A percentile compares a stretch with the other conserved stretches of the same genome.
These are phyloP conservation scores for Plutella xylostella DNA, from an alignment of 2,888 invertebrate species.

Conservation along the genomic window DNA sequence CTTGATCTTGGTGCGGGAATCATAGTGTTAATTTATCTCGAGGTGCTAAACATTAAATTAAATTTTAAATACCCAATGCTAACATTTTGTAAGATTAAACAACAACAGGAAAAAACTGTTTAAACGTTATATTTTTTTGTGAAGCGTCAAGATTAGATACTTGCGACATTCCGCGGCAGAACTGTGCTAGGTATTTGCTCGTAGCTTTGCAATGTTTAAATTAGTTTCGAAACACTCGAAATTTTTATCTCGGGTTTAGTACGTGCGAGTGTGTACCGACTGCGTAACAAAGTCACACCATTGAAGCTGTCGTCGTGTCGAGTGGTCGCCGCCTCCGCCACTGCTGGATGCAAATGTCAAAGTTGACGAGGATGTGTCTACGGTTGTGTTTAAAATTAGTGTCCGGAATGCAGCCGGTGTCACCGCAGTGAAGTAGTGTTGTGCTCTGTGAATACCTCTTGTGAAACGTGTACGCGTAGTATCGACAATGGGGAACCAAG, in stretches of 20 bases:
- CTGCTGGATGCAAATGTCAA: slow-evolving; percentile 2
- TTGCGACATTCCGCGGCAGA: slow-evolving; percentile 35
- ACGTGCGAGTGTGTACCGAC: no score
- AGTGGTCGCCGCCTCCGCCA: slow-evolving; percentile 4
- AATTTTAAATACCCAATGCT: neutral
- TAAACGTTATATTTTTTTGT: neutral
- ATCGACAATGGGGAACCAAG: slow-evolving; percentile 84
- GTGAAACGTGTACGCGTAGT: no score
- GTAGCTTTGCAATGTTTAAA: slow-evolving; percentile 49
- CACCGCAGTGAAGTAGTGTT: no score
- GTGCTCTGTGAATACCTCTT: no score
- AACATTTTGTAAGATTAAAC: neutral
- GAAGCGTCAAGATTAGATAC: slow-evolving; percentile 35
- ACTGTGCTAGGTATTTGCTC: slow-evolving; percentile 52
- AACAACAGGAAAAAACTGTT: neutral
- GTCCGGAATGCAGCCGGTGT: neutral
- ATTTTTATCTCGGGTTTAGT: slow-evolving; percentile 58
- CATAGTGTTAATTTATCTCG: neutral
- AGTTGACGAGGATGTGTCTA: slow-evolving; percentile 1
- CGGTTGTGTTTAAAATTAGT: neutral
- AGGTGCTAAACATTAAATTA: neutral
- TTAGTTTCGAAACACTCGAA: slow-evolving; percentile 48
- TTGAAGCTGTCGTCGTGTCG: no score
- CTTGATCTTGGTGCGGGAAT: neutral
- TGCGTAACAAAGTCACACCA: no score